Percentiles rank a stretch among this genome's conserved stretches.
Evolutionary conservation across 2,888 invertebrate species (phyloP).

Genomic region (Pachydiplax longipennis): DNA sequence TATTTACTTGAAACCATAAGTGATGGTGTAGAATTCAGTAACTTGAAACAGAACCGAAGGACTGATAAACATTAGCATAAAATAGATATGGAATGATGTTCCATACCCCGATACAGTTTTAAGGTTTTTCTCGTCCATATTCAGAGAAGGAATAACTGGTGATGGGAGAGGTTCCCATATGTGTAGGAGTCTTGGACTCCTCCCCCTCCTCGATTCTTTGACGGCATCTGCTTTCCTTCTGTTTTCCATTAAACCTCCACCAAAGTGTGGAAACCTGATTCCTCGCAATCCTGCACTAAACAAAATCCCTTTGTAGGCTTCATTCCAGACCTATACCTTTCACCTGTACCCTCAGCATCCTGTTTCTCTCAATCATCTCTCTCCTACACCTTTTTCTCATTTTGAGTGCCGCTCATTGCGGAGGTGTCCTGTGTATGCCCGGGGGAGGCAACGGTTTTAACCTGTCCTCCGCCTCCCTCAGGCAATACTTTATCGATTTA

Average conservation of each 20-base stretch:
- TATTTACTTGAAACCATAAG: too few relatives aligned
- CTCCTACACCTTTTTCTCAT: neutral
- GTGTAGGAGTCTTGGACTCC: neutral
- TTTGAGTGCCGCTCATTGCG: neutral
- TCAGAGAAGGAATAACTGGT: too few relatives aligned
- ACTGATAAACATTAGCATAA: too few relatives aligned
- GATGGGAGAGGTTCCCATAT: neutral
- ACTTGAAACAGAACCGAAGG: too few relatives aligned
- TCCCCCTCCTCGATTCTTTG: neutral
- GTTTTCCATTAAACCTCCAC: neutral
- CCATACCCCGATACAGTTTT: too few relatives aligned
- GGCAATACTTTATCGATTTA: too few relatives aligned
- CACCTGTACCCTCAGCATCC: neutral
- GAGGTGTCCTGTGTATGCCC: neutral
- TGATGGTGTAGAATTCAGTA: too few relatives aligned
- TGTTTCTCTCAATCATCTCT: neutral
- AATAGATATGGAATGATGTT: too few relatives aligned
- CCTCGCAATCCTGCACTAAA: neutral
- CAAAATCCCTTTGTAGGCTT: neutral
- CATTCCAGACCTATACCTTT: neutral
- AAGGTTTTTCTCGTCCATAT: too few relatives aligned
- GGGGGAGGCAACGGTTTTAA: neutral
- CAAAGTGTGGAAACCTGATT: neutral
- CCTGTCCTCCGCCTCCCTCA: neutral
- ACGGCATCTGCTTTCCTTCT: conserved; percentile 4